Evolutionary conservation across 2,888 invertebrate species (phyloP).

Genomic region (Seira sanloemensis): DNA sequence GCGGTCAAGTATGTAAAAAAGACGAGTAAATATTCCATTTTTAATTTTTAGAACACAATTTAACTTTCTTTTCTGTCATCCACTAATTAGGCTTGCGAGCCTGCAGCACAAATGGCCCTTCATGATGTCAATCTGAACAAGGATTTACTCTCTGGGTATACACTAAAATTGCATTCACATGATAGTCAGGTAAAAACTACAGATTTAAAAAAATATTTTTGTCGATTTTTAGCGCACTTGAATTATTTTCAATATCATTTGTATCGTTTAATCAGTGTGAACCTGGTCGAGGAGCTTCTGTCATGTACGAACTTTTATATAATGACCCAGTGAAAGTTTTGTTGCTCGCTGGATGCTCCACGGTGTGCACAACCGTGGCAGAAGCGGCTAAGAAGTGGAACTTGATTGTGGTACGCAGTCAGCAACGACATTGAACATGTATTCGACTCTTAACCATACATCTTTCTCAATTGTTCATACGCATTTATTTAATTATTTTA

Average conservation of each 20-base stretch:
- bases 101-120: conserved; percentile 96
- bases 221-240: not conserved
- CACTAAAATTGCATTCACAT: conserved; percentile 93
- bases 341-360: conserved; percentile 96
- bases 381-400: conserved; percentile 99
- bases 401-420: conserved; percentile 97
- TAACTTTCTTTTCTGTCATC: too few species aligned
- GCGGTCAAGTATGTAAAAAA: conserved; percentile 82
- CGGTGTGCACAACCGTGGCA: conserved; percentile 98
- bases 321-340: conserved; percentile 95
- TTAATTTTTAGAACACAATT: too few species aligned
- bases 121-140: conserved; percentile 94
- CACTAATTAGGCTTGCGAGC: conserved; percentile 91
- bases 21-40: too few species aligned
- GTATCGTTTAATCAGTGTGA: conserved; percentile 87
- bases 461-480: not conserved
- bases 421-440: conserved; percentile 4
- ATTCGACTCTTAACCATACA: not conserved
- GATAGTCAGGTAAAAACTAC: conserved; percentile 91
- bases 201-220: not conserved
- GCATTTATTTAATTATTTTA: conserved; percentile 76
- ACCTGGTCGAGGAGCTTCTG: conserved; percentile 97
- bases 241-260: not conserved
- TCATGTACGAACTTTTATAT: conserved; percentile 98
- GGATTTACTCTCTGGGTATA: conserved; percentile 93